Conservation (phyloP, 2,113 vertebrate genomes). For the Notarius quadriscutis region DNA sequence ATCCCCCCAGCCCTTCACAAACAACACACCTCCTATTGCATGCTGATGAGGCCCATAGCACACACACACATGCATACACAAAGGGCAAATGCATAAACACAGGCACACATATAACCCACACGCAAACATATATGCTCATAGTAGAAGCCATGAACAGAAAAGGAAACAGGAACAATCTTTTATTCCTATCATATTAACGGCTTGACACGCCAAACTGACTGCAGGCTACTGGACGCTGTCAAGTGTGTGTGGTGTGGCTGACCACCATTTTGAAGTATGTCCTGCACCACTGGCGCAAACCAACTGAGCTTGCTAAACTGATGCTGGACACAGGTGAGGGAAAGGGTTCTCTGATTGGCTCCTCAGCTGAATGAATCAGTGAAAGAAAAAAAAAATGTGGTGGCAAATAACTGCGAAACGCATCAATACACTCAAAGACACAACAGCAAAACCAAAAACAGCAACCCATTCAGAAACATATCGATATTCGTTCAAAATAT, state of each 20-base stretch:
- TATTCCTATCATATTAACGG: conserved; percentile 1
- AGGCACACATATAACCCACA: conserved; percentile 9
- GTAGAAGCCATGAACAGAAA: background rate
- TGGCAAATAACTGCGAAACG: too few relatives aligned
- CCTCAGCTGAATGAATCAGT: background rate
- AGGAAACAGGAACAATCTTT: background rate
- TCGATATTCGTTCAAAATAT: background rate
- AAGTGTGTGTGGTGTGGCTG: background rate
- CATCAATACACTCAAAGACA: background rate
- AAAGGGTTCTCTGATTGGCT: background rate
- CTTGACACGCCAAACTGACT: background rate
- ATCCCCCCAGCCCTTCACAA: conserved; percentile 77
- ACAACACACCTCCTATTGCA: conserved; percentile 73
- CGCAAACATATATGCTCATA: background rate
- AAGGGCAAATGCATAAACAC: background rate
- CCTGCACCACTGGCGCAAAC: background rate
- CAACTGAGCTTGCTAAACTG: background rate
- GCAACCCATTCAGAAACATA: background rate
- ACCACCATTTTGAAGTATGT: background rate
- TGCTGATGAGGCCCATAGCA: conserved; percentile 80
- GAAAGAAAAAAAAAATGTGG: background rate
- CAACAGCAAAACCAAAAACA: background rate
- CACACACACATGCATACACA: conserved; percentile 47
- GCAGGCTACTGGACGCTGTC: background rate
- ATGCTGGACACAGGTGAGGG: background rate